Conservation (phyloP, 2,113 vertebrate species). For the Octodon degus region DNA sequence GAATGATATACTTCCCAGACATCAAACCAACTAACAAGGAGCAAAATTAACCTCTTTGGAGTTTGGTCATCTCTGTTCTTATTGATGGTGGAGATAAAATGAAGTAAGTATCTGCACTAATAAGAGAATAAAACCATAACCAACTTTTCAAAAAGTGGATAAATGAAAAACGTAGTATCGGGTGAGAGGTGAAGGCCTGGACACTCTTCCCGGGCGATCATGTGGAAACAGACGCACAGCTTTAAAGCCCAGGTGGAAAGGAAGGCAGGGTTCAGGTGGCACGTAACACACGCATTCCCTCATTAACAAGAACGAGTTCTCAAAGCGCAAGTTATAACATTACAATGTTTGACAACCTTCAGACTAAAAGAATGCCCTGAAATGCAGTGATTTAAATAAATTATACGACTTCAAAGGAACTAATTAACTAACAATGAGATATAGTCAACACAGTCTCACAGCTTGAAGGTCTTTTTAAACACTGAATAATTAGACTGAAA, state of each 20-base stretch:
- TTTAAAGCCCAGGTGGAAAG: background rate
- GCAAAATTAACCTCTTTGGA: background rate
- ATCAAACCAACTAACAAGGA: background rate
- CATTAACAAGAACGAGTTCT: slow-evolving; percentile 30
- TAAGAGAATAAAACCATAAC: background rate
- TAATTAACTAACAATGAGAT: slow-evolving; percentile 55
- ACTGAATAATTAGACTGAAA: slow-evolving; percentile 41
- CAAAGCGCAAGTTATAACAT: slow-evolving; percentile 35
- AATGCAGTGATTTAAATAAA: slow-evolving; percentile 43
- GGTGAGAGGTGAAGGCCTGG: background rate
- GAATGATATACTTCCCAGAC: background rate
- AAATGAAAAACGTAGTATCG: background rate
- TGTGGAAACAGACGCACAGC: background rate
- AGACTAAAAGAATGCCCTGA: slow-evolving; percentile 44
- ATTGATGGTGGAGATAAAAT: background rate
- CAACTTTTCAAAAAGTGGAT: background rate
- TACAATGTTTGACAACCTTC: slow-evolving; percentile 61
- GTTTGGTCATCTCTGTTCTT: background rate
- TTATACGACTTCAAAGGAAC: slow-evolving; percentile 34
- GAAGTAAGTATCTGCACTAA: background rate
- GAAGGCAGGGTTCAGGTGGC: background rate
- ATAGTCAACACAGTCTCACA: slow-evolving; percentile 19
- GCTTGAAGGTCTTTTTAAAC: slow-evolving; percentile 50
- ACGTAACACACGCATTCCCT: background rate
- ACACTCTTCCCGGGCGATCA: background rate